A percentile compares a stretch with the other conserved stretches of the same genome.
These are phyloP conservation scores for Carposina sasakii DNA, from an alignment of 1,140 invertebrate genomes.

Conservation along the genomic window DNA sequence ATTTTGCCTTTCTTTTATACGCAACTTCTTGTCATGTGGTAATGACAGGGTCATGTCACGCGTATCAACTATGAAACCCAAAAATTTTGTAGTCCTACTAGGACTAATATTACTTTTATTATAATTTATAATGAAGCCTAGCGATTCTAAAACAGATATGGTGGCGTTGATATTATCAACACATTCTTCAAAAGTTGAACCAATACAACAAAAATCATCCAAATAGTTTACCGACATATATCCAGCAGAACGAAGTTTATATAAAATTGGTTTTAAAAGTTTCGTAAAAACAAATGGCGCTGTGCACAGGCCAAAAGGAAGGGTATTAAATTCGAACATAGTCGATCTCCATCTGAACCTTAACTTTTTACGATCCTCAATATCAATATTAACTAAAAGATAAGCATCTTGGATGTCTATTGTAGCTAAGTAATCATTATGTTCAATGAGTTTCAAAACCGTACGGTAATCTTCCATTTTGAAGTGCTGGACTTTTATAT, in stretches of 20 bases:
- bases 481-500: conserved; percentile 8
- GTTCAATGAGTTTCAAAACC: not conserved
- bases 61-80: conserved; percentile 13
- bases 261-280: conserved; percentile 13
- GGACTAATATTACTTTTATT: conserved; percentile 11
- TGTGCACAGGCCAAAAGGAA: conserved; percentile 11
- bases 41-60: conserved; percentile 6
- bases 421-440: conserved; percentile 10
- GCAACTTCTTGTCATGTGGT: conserved; percentile 6
- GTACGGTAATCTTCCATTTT: conserved; percentile 18
- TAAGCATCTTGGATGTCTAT: conserved; percentile 17
- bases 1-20: not conserved
- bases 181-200: conserved; percentile 1
- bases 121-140: conserved; percentile 14
- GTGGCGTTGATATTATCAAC: conserved; percentile 3
- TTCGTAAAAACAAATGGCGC: conserved; percentile 18
- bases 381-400: conserved; percentile 3
- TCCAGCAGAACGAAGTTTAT: conserved; percentile 5
- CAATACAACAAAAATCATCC: conserved; percentile 11
- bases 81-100: conserved; percentile 7
- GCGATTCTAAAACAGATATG: conserved; percentile 6
- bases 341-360: not conserved
- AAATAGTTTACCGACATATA: conserved; percentile 8
- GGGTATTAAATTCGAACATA: conserved; percentile 5
- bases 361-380: not conserved